Conservation (phyloP, 1,140 invertebrate species). For the Cotesia glomerata region DNA sequence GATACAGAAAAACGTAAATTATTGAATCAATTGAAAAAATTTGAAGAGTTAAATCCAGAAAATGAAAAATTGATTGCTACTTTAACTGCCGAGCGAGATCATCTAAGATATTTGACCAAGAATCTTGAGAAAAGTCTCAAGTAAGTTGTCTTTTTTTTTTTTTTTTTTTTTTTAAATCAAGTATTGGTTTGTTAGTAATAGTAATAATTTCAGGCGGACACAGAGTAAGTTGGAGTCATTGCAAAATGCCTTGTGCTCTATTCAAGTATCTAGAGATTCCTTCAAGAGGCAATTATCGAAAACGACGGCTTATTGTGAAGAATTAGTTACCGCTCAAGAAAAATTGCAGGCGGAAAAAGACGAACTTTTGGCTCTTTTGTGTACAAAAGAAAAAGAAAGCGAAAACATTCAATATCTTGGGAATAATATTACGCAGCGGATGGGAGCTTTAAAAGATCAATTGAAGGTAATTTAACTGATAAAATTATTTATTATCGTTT, state of each 20-base stretch:
- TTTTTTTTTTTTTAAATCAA: not conserved
- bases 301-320: conserved; percentile 64
- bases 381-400: conserved; percentile 63
- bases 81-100: conserved; percentile 59
- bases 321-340: conserved; percentile 66
- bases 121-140: conserved; percentile 61
- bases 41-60: conserved; percentile 56
- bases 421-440: conserved; percentile 60
- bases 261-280: conserved; percentile 64
- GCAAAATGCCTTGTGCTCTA: conserved; percentile 57
- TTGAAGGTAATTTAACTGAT: conserved; percentile 56
- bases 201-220: conserved; percentile 50
- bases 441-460: conserved; percentile 63
- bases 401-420: conserved; percentile 63
- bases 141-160: conserved; percentile 49
- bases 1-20: conserved; percentile 65
- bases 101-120: conserved; percentile 58
- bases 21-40: conserved; percentile 49
- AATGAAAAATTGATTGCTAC: conserved; percentile 56
- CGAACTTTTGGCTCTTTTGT: conserved; percentile 57
- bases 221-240: conserved; percentile 60
- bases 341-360: conserved; percentile 63
- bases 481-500: too few species aligned
- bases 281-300: conserved; percentile 66
- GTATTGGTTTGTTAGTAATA: not conserved